Evolutionary conservation across 2,797 vertebrate genomes (phyloP), one percentile per base, ranked within the genome.

Genomic region (Bufotes viridis): DNA sequence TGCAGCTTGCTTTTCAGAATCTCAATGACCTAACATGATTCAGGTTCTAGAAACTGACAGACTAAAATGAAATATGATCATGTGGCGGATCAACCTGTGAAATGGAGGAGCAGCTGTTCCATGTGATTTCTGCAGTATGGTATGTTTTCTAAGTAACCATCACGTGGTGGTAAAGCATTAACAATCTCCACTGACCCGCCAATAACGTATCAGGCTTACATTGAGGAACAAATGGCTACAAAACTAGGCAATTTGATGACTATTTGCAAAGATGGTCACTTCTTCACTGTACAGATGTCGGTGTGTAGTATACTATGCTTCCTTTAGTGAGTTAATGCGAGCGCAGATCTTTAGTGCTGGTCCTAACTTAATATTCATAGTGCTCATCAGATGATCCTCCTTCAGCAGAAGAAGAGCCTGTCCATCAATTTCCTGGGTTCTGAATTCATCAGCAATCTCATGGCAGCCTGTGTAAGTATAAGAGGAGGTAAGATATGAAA

Each of bases 331-430:
- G 93, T 99, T 99, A 95, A 99, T 99, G 85, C 97, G 98, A 91
- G 98, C 98, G 91, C 98, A 99, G 92, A 99, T 99, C 95, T 99
- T 99, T 72, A 99, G 95, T 8, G 98, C 98, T 0, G 98, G 98
- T 81, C 98, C 98, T 90, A 99, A 95, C 94, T 99, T 99, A 94
- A 99, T 99, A 92, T 99, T 99, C 98, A 99, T 99, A 92, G 98
- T 98, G 93, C 97, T 97, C 96, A 99, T 99, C 84, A 99, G 97
- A 92, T 99, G 98, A 89, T 99, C 98, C 93, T 99, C 98, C 90
- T 98, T 97, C 89, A 99, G 94, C 84, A 99, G 94, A 90, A 99
- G 94, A 91, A 99, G 97, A 85, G 98, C 98, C 93, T 99, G 98
- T 34, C 98, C 98, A 78, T 99, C 98, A 75, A 99, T 99, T 93